Evolutionary conservation across 2,888 invertebrate species (phyloP).

Genomic region (Spisula solida): DNA sequence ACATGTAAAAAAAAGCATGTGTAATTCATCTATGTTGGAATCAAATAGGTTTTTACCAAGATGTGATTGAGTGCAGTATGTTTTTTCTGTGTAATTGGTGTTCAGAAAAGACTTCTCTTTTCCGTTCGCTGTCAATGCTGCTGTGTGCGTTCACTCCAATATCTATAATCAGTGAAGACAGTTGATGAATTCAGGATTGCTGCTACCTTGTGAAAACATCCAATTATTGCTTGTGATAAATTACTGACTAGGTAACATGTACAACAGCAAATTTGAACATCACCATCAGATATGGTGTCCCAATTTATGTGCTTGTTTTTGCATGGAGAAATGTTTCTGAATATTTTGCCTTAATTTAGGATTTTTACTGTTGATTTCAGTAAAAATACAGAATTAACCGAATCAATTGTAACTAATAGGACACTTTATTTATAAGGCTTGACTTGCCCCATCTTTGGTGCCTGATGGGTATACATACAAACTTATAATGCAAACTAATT

Average conservation of each 20-base stretch:
- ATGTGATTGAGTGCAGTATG: not conserved
- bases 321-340: not conserved
- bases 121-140: not conserved
- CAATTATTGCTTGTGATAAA: not conserved
- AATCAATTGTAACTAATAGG: too few relatives aligned
- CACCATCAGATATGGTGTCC: not conserved
- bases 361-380: not conserved
- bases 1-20: conserved; percentile 6
- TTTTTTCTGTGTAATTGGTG: not conserved
- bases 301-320: not conserved
- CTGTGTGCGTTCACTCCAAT: not conserved
- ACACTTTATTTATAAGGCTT: too few relatives aligned
- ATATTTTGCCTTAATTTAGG: not conserved
- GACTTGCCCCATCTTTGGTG: too few relatives aligned
- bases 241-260: not conserved
- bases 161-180: not conserved
- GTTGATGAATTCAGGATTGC: not conserved
- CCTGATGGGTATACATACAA: too few relatives aligned
- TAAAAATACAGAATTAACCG: not conserved
- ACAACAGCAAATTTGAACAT: not conserved
- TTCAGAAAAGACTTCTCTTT: not conserved
- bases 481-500: too few relatives aligned
- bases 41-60: not conserved
- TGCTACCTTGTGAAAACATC: conserved; percentile 15
- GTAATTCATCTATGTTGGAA: not conserved